Base-by-base conservation (phyloP, 1,140 invertebrate genomes). In the Orius insidiosus region DNA sequence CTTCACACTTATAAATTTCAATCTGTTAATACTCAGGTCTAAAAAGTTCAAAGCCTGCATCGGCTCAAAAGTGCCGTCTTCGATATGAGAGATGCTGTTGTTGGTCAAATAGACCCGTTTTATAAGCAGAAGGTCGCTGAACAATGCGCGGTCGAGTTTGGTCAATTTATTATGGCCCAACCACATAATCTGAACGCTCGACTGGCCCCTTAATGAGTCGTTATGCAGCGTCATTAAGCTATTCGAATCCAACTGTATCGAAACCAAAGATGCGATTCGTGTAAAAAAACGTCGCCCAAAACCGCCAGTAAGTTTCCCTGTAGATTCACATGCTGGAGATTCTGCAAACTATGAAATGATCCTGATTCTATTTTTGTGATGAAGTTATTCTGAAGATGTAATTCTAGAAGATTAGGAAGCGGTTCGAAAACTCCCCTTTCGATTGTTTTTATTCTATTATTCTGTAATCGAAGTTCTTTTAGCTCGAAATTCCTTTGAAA, bases 241-340 rank as follows among this genome's bases (percentile, higher is more conserved):
- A 62, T 94, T 95, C 44, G 76, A 74, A 57, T 84, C 82, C 6
- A 94, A 63, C 59, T 89, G 85, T 44, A 95, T 79, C 0, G 85
- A 85, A 14, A 86, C 75, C 39, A 89, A 66, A 1, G 80, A 81
- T 78, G 74, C 16, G 77, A 72, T 54, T 72, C 67, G 55, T 75
- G 68, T 13, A 80, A 75, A 54, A 90, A 85, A 15, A 87, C 74
- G 57, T 88, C 82, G n/a, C 77, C 81, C 1, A 92, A 62, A 32
- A 74, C 71, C 0, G 74, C 69, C 19, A 93, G 60, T 24, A 71
- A 65, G 63, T 93, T 92, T 9, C 80, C 78, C 57, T 88, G 84
- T 13, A 92, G 65, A 66, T 89, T 88, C 34, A 92, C 74, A 56
- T 89, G 82, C 55, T 89, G 82, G n/a, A 96, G 68, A 55, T 74